Evolutionary conservation across 2,113 vertebrate species (phyloP), one percentile per base, ranked within the genome.

Genomic region (Rhabdomys dilectus): DNA sequence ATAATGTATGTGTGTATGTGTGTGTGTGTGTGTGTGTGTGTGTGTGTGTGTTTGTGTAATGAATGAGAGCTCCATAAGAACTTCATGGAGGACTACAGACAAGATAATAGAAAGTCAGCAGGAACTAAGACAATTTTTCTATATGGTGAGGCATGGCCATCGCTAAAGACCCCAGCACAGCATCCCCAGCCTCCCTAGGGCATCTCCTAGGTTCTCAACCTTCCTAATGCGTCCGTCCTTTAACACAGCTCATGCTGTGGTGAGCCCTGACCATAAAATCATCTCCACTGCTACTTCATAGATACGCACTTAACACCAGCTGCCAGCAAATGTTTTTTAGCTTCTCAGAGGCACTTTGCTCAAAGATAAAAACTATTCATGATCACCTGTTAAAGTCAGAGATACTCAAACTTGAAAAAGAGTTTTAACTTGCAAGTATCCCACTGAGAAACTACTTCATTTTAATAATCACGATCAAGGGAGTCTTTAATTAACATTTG

Each of bases 381-480:
- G 53, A 2, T 72, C 58, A 70, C 36, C 56, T 86, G 17, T 80
- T 51, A 94, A 58, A 42, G 21, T 62, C 29, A 95, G 62, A 66
- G 42, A 84, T 70, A 77, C 58, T 51, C 62, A 97, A 91, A 51
- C 39, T 87, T 87, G 34, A 68, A 68, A 66, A 66, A 29, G n/a
- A 73, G 19, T 39, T n/a, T 93, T 73, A 53, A 26, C 39, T 90
- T 76, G 75, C 1, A 64, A 85, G 73, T n/a, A 96, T n/a, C 42
- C 73, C 19, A 86, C 24, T 42, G 76, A 95, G 82, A 91, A 70
- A 88, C 13, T 22, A 76, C 26, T 91, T 75, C 87, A 91, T 48
- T 88, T 90, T 95, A 89, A 95, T 82, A 89, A 88, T 70, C 78
- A 75, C 29, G 70, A 92, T 93, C 39, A 89, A 96, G 60, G 16